A percentile compares a stretch with the other conserved stretches of the same genome.
Conservation (phyloP, 2,888 invertebrate genomes). For the Eristalinus aeneus region DNA sequence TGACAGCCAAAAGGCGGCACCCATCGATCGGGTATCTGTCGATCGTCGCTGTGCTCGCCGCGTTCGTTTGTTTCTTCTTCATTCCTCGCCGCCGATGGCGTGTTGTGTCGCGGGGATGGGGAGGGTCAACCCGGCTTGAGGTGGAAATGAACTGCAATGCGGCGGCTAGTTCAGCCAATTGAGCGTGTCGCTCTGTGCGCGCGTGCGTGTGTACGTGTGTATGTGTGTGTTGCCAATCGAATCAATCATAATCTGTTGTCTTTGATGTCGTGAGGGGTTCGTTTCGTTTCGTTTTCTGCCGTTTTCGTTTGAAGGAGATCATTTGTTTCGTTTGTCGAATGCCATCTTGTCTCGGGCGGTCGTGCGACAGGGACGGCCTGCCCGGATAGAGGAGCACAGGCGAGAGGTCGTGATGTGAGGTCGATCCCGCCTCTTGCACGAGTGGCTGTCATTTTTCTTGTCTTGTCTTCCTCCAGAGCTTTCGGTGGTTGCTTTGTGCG, state of each 20-base stretch:
- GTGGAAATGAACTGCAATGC: conserved; percentile 53
- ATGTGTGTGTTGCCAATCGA: conserved; percentile 65
- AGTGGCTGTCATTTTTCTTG: conserved; percentile 34
- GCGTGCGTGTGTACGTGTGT: background rate
- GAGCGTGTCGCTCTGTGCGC: conserved; percentile 9
- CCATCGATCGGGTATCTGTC: conserved; percentile 65
- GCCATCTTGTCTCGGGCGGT: conserved; percentile 48
- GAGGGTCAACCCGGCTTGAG: background rate
- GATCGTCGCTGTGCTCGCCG: background rate
- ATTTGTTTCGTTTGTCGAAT: conserved; percentile 63
- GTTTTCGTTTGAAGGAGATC: conserved; percentile 47
- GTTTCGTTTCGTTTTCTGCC: conserved; percentile 4
- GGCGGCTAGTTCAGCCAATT: conserved; percentile 42
- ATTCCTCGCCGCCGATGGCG: background rate
- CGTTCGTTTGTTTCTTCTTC: background rate
- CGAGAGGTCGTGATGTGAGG: conserved; percentile 66
- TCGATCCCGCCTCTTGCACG: conserved; percentile 68
- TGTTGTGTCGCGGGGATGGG: background rate
- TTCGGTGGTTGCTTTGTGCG: conserved; percentile 37
- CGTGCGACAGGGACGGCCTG: background rate
- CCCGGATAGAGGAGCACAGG: conserved; percentile 15
- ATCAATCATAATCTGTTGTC: conserved; percentile 71
- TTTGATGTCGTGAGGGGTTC: conserved; percentile 66
- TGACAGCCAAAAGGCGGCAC: conserved; percentile 70
- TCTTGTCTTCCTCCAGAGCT: background rate